Base-by-base conservation (phyloP, 2,797 vertebrate genomes). In the Catostomus latipinnis region DNA sequence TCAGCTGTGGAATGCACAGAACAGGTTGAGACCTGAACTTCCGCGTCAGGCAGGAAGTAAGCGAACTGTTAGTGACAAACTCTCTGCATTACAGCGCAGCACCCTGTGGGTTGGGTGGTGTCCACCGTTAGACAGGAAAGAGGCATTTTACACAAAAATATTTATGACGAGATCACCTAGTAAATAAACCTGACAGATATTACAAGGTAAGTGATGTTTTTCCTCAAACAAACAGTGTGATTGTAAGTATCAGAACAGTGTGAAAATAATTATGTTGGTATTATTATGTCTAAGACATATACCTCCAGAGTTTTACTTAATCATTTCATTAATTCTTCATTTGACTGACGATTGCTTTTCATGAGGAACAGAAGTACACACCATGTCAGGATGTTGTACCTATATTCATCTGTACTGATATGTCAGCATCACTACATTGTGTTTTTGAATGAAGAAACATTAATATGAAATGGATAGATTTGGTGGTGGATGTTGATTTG, bases 21-120 rank as follows among this genome's bases (percentile, higher is more conserved):
- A 74, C 94, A 94, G 89, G 94, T 92, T 90, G 81, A 77, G 89
- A 92, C 94, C 89, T 94, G 93, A 93, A 91, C 93, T 94, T 95
- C 94, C 93, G 91, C 91, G 86, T 93, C 82, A 12, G 85, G 84
- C 91, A 94, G 93, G 92, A 93, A 93, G 88, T 76, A 83, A 88
- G 81, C 70, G 12, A 86, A 86, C 75, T 89, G 87, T 82, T 82
- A 89, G 76, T 69, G n/a, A 88, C 52, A 60, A 86, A 87, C 86
- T 90, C 86, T 78, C 81, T 81, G 52, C 80, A 11, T 80, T 58
- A 75, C 43, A 61, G 76, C 77, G 63, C 82, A 83, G 74, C 82
- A 87, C 83, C 72, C 89, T 80, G 58, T 66, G 69, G 54, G 16
- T 74, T 50, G 62, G 72, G 83, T 83, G 71, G 54, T 83, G 85